Evolutionary conservation across 2,797 vertebrate genomes (phyloP), one percentile per base, ranked within the genome.

Genomic region (Pogonophryne albipinna): DNA sequence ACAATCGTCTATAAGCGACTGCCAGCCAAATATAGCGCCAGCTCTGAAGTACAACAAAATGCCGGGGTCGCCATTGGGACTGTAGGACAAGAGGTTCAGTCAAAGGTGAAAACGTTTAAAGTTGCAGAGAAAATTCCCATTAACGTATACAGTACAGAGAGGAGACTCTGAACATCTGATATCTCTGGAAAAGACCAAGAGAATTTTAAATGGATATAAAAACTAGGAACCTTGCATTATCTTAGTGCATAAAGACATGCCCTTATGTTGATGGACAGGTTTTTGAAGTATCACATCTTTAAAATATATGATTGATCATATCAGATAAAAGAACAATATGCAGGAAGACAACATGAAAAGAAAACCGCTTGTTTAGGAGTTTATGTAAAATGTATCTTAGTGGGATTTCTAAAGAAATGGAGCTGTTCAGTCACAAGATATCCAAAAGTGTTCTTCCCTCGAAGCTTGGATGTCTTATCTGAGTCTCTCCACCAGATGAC

Each of bases 241-340:
- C 89, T 93, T 95, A 94, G 94, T 95, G 94, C 93, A 94, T 92
- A 90, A 89, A 86, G 79, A 91, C 87, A 89, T 84, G 92, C 89
- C 91, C 84, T 88, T 87, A 47, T 83, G 85, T 84, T 87, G 83
- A 60, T 89, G 84, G 82, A 92, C 85, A 82, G 80, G 71, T 83
- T 81, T 89, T 76, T 85, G 66, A 85, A 89, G 85, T 69, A 87
- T 89, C 86, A 89, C 72, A 87, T 81, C 70, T 89, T 83, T 69
- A 50, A 77, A 84, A 89, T 83, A 86, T 72, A 85, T 73, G 77
- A 79, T 80, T 74, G 77, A 79, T 80, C 59, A 81, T 46, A 79
- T 72, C 47, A 60, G 44, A 83, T 44, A 76, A 74, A 76, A 61
- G 44, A 72, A 19, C 83, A 70, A 51, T 76, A 63, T 55, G 83